Conservation (phyloP, 2,113 vertebrate genomes). For the Nothobranchius furzeri region DNA sequence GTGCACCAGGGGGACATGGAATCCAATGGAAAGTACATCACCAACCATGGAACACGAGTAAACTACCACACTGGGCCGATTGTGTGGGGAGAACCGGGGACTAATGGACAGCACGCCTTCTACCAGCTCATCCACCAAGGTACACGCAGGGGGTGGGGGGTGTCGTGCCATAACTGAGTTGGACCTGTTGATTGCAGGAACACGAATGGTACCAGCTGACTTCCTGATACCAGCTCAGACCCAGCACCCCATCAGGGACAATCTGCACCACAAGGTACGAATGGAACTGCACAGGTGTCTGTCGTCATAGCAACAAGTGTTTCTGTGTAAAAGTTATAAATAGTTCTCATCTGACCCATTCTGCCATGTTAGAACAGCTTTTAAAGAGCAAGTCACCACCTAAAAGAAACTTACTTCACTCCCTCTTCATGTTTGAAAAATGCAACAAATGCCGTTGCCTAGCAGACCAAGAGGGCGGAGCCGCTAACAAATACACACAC, state of each 20-base stretch:
- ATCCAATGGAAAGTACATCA: slow-evolving; percentile 97
- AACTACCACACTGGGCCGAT: slow-evolving; percentile 94
- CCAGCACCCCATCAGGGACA: slow-evolving; percentile 91
- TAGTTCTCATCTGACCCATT: too few species aligned
- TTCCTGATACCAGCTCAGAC: slow-evolving; percentile 94
- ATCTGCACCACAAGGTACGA: slow-evolving; percentile 93
- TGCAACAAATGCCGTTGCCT: too few species aligned
- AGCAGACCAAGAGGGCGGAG: too few species aligned
- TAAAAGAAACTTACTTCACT: too few species aligned
- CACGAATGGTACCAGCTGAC: slow-evolving; percentile 94
- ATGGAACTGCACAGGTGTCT: neutral
- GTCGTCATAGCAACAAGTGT: neutral
- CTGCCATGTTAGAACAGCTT: too few species aligned
- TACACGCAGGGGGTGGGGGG: slow-evolving; percentile 40
- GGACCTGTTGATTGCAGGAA: slow-evolving; percentile 77
- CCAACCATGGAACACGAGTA: slow-evolving; percentile 87
- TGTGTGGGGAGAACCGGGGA: slow-evolving; percentile 98
- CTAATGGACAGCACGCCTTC: slow-evolving; percentile 97
- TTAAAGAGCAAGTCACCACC: too few species aligned
- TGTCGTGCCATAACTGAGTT: too few species aligned
- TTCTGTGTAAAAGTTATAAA: too few species aligned
- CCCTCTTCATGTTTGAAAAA: too few species aligned
- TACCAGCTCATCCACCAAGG: slow-evolving; percentile 99
- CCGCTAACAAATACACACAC: too few species aligned
- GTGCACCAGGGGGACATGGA: slow-evolving; percentile 93